These are phyloP conservation scores for Cephalopterus ornatus DNA, from an alignment of 2,113 vertebrate genomes.

Conservation along the genomic window DNA sequence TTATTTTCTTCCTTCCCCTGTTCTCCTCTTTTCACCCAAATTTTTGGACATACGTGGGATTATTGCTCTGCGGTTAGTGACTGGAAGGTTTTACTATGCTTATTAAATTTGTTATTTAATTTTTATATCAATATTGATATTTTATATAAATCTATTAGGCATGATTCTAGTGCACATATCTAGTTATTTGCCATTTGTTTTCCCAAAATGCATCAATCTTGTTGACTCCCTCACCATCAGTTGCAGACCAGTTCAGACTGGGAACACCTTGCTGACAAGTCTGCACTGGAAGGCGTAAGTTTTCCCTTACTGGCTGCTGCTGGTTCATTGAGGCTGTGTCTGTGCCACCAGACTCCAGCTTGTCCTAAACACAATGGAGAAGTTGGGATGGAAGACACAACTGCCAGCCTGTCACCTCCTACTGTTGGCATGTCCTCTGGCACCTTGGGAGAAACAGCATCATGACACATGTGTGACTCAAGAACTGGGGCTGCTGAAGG, in stretches of 20 bases:
- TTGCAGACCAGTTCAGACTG: neutral
- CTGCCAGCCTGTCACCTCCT: neutral
- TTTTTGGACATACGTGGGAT: neutral
- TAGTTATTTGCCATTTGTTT: neutral
- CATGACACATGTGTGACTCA: rapidly evolving
- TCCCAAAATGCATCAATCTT: neutral
- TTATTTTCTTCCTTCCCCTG: neutral
- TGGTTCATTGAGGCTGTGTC: neutral
- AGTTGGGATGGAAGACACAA: rapidly evolving
- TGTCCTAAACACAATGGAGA: neutral
- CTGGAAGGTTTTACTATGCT: neutral
- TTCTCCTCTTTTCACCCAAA: neutral
- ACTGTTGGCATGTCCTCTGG: neutral
- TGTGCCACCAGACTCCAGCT: neutral
- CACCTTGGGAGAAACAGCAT: neutral
- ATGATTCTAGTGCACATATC: neutral
- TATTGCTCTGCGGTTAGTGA: neutral
- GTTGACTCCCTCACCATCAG: neutral
- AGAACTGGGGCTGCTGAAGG: neutral
- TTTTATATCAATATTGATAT: neutral
- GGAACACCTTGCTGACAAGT: neutral
- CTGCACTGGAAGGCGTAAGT: neutral
- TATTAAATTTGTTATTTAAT: neutral
- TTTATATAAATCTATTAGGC: neutral
- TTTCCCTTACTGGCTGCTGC: neutral